phyloP scores from a whole-genome alignment of 2,797 vertebrate species.

The Acanthornis magna region DNA sequence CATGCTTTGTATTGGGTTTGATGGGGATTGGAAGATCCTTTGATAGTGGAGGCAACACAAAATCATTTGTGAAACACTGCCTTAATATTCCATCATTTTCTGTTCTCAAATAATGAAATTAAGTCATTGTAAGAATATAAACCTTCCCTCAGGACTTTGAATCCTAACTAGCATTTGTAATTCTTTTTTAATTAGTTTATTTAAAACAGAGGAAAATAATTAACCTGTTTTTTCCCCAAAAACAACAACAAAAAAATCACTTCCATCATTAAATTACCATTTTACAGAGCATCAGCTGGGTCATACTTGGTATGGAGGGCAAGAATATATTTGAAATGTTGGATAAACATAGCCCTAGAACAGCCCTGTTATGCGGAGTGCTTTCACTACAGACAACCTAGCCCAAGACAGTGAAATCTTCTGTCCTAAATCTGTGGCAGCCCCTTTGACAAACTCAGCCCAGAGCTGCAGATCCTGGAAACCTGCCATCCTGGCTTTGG shows the following conservation, averaged over 20 bases:
- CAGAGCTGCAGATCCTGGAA: background rate
- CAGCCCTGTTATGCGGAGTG: background rate
- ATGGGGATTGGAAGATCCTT: background rate
- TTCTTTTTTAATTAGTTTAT: background rate
- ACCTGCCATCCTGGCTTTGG: background rate
- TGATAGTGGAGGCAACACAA: background rate
- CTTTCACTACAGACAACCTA: background rate
- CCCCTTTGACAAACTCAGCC: background rate
- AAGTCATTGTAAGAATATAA: background rate
- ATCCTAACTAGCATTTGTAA: background rate
- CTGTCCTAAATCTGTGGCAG: background rate
- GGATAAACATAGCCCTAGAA: background rate
- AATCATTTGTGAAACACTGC: background rate
- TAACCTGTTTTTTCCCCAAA: background rate
- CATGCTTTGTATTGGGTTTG: background rate
- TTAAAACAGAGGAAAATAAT: background rate
- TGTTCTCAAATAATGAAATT: background rate
- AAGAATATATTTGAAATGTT: background rate
- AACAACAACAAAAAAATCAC: background rate
- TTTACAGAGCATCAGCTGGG: background rate
- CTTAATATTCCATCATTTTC: background rate
- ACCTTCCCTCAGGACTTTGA: background rate
- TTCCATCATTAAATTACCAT: background rate
- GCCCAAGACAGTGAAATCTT: background rate
- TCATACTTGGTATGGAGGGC: background rate